Conservation (phyloP, 2,113 vertebrate genomes). For the Gobio gobio region DNA sequence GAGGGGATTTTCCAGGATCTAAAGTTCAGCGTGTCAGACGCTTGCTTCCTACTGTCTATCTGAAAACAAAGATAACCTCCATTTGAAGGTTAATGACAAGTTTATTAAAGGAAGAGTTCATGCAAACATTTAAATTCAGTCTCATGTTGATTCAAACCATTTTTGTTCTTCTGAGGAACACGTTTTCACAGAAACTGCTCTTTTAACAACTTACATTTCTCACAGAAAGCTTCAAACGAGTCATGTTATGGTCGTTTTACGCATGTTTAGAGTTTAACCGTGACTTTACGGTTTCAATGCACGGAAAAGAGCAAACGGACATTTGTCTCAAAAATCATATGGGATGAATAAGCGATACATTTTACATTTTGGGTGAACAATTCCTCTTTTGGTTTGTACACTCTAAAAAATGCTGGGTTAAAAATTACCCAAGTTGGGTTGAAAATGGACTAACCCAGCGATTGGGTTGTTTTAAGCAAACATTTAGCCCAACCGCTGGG, state of each 20-base stretch:
- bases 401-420: too few species aligned
- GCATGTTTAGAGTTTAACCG: not conserved
- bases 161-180: too few species aligned
- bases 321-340: not conserved
- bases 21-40: not conserved
- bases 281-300: not conserved
- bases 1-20: conserved; percentile 46
- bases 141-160: not conserved
- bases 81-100: not conserved
- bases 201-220: too few species aligned
- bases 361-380: too few species aligned
- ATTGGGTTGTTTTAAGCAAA: too few species aligned
- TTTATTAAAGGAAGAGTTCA: not conserved
- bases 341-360: not conserved
- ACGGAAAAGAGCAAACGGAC: not conserved
- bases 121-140: not conserved
- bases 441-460: too few species aligned
- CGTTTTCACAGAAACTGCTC: too few species aligned
- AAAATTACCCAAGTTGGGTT: too few species aligned
- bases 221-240: too few species aligned
- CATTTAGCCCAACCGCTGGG: too few species aligned
- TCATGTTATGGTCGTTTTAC: too few species aligned
- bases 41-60: not conserved
- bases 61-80: not conserved
- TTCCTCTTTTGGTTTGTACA: too few species aligned